These are phyloP conservation scores for Sinotaia quadrata DNA, from an alignment of 2,888 invertebrate species.

Conservation along the genomic window DNA sequence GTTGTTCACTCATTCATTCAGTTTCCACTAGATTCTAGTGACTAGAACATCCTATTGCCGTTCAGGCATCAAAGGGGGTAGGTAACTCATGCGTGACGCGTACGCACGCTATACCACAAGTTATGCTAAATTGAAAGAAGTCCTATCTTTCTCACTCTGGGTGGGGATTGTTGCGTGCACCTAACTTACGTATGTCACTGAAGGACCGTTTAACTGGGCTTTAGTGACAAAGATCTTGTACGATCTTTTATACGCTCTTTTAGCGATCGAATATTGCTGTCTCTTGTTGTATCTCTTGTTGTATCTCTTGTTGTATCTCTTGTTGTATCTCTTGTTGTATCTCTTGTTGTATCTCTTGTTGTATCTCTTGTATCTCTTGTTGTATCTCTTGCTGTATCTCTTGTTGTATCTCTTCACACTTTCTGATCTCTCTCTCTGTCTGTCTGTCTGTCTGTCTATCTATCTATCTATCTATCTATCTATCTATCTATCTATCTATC, in stretches of 20 bases:
- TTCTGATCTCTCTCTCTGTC: slow-evolving; percentile 5
- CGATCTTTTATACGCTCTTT: not conserved
- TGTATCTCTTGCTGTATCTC: slow-evolving; percentile 2
- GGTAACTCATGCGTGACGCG: too few relatives aligned
- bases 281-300: not conserved
- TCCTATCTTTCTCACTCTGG: too few relatives aligned
- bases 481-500: not conserved
- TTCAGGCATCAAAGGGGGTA: too few relatives aligned
- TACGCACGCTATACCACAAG: too few relatives aligned
- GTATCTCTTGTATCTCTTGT: not conserved
- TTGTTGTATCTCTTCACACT: not conserved
- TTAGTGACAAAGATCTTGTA: too few relatives aligned
- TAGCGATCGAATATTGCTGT: not conserved
- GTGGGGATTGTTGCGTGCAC: too few relatives aligned
- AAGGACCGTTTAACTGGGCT: too few relatives aligned
- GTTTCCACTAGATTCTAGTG: too few relatives aligned
- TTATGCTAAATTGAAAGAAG: too few relatives aligned
- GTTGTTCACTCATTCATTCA: too few relatives aligned
- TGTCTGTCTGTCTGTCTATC: not conserved
- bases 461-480: not conserved
- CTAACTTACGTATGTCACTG: too few relatives aligned
- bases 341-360: not conserved
- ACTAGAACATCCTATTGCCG: too few relatives aligned
- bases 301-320: not conserved
- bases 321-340: not conserved